These are phyloP conservation scores for Varanus komodoensis DNA, from an alignment of 2,113 vertebrate species.

Conservation along the genomic window DNA sequence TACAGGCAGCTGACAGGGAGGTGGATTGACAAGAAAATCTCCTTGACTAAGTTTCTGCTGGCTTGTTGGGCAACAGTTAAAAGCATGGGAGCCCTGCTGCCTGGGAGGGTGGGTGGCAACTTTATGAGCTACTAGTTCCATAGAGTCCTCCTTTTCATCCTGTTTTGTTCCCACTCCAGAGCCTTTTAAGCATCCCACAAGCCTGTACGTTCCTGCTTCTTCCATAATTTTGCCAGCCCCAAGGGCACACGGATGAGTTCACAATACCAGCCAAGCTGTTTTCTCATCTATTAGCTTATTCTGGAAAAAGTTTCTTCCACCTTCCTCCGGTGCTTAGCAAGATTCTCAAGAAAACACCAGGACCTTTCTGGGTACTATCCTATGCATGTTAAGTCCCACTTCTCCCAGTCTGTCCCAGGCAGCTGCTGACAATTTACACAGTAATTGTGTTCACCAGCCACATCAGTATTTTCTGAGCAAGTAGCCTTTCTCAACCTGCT, in stretches of 20 bases:
- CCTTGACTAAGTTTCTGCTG: background rate
- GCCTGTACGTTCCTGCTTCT: slow-evolving; percentile 1
- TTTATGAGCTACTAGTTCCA: slow-evolving; percentile 3
- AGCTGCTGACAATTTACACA: background rate
- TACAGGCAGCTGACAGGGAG: background rate
- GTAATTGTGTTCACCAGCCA: background rate
- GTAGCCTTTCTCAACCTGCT: background rate
- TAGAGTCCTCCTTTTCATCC: background rate
- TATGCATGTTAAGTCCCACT: background rate
- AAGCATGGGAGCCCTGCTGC: background rate
- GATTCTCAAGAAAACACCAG: background rate
- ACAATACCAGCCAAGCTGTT: background rate
- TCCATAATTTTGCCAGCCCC: background rate
- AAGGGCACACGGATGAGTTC: slow-evolving; percentile 1
- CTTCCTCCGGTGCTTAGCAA: background rate
- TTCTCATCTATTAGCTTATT: background rate
- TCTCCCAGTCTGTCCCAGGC: background rate
- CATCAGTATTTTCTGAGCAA: background rate
- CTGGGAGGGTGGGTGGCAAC: background rate
- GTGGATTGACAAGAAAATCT: background rate
- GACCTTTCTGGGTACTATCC: background rate
- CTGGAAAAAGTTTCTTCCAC: background rate
- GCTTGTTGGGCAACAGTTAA: background rate
- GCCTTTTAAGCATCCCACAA: background rate
- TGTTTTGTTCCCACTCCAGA: background rate